Percentiles rank a stretch among this genome's conserved stretches.
These are phyloP conservation scores for Euura lappo DNA, from an alignment of 1,140 invertebrate species.

Conservation along the genomic window DNA sequence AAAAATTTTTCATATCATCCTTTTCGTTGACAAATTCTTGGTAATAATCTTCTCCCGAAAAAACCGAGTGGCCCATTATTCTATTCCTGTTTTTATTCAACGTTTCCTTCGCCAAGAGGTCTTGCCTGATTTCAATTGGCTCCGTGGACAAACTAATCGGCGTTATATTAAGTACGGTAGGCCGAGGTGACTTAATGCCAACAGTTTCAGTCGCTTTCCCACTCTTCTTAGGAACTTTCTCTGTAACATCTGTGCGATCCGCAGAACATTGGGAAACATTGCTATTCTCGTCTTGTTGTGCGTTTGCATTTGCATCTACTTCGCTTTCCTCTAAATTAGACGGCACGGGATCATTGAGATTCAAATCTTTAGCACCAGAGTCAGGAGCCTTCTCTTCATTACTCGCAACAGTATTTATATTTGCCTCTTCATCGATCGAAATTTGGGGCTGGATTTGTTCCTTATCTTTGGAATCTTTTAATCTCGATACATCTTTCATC, in stretches of 20 bases:
- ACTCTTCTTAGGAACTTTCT: conserved; percentile 12
- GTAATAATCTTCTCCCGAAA: not conserved
- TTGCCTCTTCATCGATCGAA: not conserved
- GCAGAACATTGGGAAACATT: conserved; percentile 14
- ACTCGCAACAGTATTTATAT: not conserved
- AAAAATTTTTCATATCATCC: not conserved
- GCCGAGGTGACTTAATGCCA: conserved; percentile 34
- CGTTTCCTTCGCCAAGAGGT: not conserved
- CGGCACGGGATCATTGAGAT: conserved; percentile 1
- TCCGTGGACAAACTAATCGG: not conserved
- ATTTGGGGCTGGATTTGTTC: not conserved
- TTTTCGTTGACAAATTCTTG: not conserved
- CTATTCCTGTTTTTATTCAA: not conserved
- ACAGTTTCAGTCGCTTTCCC: not conserved
- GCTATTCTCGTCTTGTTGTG: conserved; percentile 30
- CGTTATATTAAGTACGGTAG: conserved; percentile 39
- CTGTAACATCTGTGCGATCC: not conserved
- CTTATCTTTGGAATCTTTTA: not conserved
- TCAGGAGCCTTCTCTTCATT: not conserved
- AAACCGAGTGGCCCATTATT: not conserved
- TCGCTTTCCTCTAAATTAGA: not conserved
- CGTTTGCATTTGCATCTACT: conserved; percentile 6
- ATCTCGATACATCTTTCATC: conserved; percentile 9
- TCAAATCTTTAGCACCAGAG: not conserved
- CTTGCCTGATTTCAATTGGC: conserved; percentile 12